Percentiles rank a stretch among this genome's conserved stretches.
Conservation (phyloP, 2,888 invertebrate genomes). For the Sclerodermus sp. region DNA sequence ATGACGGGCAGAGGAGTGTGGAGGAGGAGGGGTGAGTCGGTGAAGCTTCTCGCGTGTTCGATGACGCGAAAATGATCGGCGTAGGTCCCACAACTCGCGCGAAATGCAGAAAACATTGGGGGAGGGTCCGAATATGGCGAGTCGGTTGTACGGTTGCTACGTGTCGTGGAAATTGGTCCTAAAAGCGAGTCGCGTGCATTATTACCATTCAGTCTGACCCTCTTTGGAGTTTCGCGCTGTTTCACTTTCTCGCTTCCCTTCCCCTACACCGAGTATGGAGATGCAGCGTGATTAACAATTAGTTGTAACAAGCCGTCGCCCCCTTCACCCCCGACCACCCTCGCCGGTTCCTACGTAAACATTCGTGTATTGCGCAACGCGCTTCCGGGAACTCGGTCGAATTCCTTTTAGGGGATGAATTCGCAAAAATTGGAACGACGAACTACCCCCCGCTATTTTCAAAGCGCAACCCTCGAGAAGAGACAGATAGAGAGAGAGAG, state of each 20-base stretch:
- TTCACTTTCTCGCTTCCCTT: constrained; percentile 6
- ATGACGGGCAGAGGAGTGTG: too few relatives aligned
- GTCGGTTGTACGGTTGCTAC: not conserved
- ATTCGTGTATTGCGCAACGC: constrained; percentile 15
- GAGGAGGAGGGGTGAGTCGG: too few relatives aligned
- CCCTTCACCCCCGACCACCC: not conserved
- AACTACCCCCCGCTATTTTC: too few relatives aligned
- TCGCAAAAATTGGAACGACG: too few relatives aligned
- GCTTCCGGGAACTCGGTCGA: not conserved
- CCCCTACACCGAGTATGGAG: constrained; percentile 21
- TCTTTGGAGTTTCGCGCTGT: constrained; percentile 1
- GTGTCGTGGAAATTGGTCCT: constrained; percentile 14
- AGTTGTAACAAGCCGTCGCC: constrained; percentile 28
- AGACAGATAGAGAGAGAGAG: too few relatives aligned
- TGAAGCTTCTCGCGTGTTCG: too few relatives aligned
- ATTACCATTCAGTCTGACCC: not conserved
- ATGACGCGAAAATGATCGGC: too few relatives aligned
- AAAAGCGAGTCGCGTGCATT: constrained; percentile 9
- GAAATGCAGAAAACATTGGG: too few relatives aligned
- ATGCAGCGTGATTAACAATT: constrained; percentile 33
- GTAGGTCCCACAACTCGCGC: too few relatives aligned
- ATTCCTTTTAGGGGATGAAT: too few relatives aligned
- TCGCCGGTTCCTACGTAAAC: constrained; percentile 1
- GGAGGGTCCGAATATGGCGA: too few relatives aligned
- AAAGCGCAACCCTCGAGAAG: too few relatives aligned